Evolutionary conservation across 1,140 invertebrate genomes (phyloP).

Genomic region (Subanguina moxae): DNA sequence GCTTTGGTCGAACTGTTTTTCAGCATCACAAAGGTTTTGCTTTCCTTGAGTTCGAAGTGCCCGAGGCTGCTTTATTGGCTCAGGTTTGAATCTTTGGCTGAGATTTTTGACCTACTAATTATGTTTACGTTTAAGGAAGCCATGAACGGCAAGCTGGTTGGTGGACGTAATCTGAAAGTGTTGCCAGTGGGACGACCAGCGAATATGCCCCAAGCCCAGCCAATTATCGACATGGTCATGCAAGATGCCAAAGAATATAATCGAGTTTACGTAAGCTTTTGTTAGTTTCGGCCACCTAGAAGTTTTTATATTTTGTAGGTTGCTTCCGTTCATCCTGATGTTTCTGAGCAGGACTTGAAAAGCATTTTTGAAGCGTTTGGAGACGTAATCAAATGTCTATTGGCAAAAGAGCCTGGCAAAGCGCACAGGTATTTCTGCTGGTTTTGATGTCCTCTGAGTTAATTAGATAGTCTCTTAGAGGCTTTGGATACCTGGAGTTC

Average conservation of each 20-base stretch:
- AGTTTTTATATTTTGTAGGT: too few species aligned
- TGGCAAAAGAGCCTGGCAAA: slow-evolving; percentile 60
- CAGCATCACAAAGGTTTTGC: slow-evolving; percentile 99
- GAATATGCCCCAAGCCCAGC: slow-evolving; percentile 98
- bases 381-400: slow-evolving; percentile 68
- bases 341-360: slow-evolving; percentile 94
- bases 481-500: slow-evolving; percentile 98
- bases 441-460: not conserved
- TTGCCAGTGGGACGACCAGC: slow-evolving; percentile 74
- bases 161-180: slow-evolving; percentile 85
- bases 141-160: slow-evolving; percentile 99
- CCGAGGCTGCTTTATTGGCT: slow-evolving; percentile 94
- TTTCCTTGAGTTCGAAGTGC: slow-evolving; percentile 89
- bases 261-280: slow-evolving; percentile 80
- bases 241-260: slow-evolving; percentile 96
- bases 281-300: too few species aligned
- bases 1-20: too few species aligned
- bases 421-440: slow-evolving; percentile 61
- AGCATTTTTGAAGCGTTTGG: slow-evolving; percentile 99
- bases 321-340: slow-evolving; percentile 91
- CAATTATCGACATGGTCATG: slow-evolving; percentile 96
- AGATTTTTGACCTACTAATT: too few species aligned
- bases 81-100: too few species aligned
- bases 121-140: too few species aligned
- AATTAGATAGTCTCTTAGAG: slow-evolving; percentile 62